Percentiles rank a stretch among this genome's conserved stretches.
Evolutionary conservation across 2,888 invertebrate genomes (phyloP).

Genomic region (Rhorus exstirpatorius): DNA sequence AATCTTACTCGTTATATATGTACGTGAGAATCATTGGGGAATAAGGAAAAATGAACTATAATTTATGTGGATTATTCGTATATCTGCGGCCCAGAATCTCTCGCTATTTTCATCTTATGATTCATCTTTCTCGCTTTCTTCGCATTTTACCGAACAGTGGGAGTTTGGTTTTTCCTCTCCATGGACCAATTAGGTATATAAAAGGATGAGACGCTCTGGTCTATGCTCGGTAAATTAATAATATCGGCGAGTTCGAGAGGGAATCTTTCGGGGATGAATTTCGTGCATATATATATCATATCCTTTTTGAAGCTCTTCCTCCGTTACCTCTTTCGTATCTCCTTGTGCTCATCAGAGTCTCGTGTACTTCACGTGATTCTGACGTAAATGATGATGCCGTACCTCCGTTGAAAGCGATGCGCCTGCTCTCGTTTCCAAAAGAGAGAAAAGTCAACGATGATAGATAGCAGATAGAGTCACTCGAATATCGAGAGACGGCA

Average conservation of each 20-base stretch:
- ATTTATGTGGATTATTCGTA: too few species aligned
- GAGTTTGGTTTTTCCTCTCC: conserved; percentile 4
- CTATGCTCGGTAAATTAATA: not conserved
- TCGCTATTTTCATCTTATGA: not conserved
- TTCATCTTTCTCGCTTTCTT: not conserved
- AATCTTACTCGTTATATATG: too few species aligned
- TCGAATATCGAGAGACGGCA: not conserved
- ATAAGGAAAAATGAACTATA: too few species aligned
- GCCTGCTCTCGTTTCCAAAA: not conserved
- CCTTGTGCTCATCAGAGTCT: not conserved
- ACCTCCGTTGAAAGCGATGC: conserved; percentile 2
- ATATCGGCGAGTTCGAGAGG: not conserved
- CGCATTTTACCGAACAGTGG: not conserved
- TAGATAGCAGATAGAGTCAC: not conserved
- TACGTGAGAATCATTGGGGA: too few species aligned
- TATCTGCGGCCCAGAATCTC: too few species aligned
- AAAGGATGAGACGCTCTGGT: conserved; percentile 1
- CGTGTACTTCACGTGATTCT: not conserved
- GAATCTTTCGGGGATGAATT: not conserved
- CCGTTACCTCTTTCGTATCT: not conserved
- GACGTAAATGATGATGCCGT: not conserved
- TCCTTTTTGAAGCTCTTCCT: conserved; percentile 6
- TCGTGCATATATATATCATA: not conserved
- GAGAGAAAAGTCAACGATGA: not conserved
- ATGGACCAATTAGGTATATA: conserved; percentile 11